phyloP scores from a whole-genome alignment of 2,797 vertebrate species.

The Catamblyrhynchus diadema region DNA sequence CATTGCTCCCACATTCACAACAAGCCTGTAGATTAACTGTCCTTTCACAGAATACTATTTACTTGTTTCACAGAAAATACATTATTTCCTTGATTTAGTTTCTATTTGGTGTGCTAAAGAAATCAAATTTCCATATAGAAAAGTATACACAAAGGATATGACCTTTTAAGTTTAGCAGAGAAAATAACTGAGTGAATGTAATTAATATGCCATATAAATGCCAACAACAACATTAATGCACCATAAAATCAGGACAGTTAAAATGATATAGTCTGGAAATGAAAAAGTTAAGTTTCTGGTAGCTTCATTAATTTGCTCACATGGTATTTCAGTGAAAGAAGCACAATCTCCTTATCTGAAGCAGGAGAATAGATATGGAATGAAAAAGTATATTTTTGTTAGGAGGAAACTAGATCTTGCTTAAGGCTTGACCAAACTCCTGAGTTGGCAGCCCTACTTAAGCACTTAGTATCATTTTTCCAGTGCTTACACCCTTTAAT shows the following conservation, averaged over 20 bases:
- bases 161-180: slow-evolving; percentile 63
- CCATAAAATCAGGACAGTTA: slow-evolving; percentile 50
- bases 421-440: background rate
- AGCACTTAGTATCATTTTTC: background rate
- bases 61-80: background rate
- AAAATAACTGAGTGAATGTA: slow-evolving; percentile 48
- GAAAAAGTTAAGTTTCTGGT: slow-evolving; percentile 55
- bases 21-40: slow-evolving; percentile 38
- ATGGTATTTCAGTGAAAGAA: background rate
- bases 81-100: slow-evolving; percentile 43
- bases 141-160: slow-evolving; percentile 53
- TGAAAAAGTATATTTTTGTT: background rate
- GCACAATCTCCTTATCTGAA: background rate
- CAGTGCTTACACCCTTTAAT: background rate
- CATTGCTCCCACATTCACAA: background rate
- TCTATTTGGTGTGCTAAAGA: slow-evolving; percentile 42
- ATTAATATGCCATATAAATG: slow-evolving; percentile 63
- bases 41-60: slow-evolving; percentile 37
- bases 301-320: slow-evolving; percentile 32
- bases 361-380: background rate
- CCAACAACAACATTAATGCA: slow-evolving; percentile 47
- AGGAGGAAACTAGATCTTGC: background rate
- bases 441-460: background rate
- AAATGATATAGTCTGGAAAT: slow-evolving; percentile 53
- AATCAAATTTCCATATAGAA: slow-evolving; percentile 57